Evolutionary conservation across 2,797 vertebrate genomes (phyloP).

Genomic region (Anguilla megastoma): DNA sequence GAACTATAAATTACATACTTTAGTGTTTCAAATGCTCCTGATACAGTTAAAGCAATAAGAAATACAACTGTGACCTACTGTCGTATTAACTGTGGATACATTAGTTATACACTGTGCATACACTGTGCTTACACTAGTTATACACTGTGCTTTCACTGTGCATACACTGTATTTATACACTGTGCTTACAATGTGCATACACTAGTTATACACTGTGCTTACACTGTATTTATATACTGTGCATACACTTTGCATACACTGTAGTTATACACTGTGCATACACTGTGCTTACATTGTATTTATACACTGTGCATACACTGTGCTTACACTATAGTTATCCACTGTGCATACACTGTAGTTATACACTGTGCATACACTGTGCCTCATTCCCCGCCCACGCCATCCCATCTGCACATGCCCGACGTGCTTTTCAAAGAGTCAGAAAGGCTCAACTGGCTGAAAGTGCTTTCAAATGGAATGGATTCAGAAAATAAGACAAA

Average conservation of each 20-base stretch:
- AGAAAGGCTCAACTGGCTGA: constrained; percentile 79
- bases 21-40: constrained; percentile 82
- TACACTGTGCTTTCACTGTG: too few relatives aligned
- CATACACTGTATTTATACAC: too few relatives aligned
- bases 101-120: constrained; percentile 38
- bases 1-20: constrained; percentile 83
- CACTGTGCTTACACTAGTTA: constrained; percentile 37
- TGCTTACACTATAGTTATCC: too few relatives aligned
- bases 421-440: constrained; percentile 64
- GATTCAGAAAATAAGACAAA: constrained; percentile 73
- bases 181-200: too few relatives aligned
- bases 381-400: constrained; percentile 59
- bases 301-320: too few relatives aligned
- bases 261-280: too few relatives aligned
- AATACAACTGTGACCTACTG: constrained; percentile 53
- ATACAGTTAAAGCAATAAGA: constrained; percentile 62
- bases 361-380: too few relatives aligned
- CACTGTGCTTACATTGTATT: too few relatives aligned
- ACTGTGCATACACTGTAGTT: too few relatives aligned
- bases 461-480: constrained; percentile 97
- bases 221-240: constrained; percentile 1
- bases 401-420: constrained; percentile 70
- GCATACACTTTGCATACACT: too few relatives aligned
- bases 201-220: constrained; percentile 44
- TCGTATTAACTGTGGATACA: constrained; percentile 11